Conservation (phyloP, 2,113 vertebrate species). For the Hyaena hyaena region DNA sequence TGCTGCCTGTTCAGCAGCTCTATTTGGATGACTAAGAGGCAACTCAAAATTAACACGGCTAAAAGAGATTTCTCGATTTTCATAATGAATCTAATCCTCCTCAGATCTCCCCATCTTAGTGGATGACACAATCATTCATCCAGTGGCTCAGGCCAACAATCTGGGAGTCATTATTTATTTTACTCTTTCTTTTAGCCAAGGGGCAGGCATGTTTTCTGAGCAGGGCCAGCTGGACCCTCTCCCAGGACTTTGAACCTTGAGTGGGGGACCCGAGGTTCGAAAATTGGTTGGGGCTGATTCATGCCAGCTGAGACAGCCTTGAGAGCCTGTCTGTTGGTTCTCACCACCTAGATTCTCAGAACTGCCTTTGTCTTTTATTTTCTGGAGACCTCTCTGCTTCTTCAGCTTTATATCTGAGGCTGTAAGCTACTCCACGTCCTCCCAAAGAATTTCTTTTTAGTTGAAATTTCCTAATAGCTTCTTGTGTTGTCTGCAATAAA, state of each 20-base stretch:
- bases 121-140: not conserved
- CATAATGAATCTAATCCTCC: not conserved
- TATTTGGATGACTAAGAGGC: not conserved
- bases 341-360: not conserved
- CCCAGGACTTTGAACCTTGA: constrained; percentile 9
- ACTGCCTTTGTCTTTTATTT: not conserved
- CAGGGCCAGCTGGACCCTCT: not conserved
- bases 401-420: not conserved
- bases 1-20: not conserved
- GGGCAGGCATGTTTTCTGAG: not conserved
- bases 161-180: constrained; percentile 14
- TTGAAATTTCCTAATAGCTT: not conserved
- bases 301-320: not conserved
- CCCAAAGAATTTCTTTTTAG: not conserved
- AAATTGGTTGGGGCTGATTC: constrained; percentile 29
- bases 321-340: not conserved
- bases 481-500: not conserved
- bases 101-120: not conserved
- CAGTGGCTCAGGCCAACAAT: not conserved
- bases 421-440: not conserved
- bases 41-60: not conserved
- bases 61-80: not conserved
- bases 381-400: not conserved
- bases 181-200: not conserved
- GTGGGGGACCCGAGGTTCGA: not conserved